Conservation (phyloP, 2,888 invertebrate species). For the Amaurobius ferox region DNA sequence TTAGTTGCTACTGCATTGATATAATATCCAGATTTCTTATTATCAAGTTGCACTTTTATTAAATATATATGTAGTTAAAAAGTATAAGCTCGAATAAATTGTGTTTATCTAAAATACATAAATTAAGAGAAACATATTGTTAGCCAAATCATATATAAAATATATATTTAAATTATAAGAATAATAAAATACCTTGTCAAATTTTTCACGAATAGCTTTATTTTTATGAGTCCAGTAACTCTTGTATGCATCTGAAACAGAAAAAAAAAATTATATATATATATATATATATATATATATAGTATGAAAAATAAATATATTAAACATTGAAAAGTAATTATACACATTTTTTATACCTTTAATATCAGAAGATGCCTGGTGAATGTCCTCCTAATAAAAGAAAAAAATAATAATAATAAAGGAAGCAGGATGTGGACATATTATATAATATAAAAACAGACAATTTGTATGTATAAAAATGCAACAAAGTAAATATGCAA, state of each 20-base stretch:
- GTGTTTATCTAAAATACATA: neutral
- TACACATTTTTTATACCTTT: conserved; percentile 30
- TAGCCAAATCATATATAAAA: neutral
- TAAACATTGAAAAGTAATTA: neutral
- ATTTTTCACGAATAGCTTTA: neutral
- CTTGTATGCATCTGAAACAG: conserved; percentile 35
- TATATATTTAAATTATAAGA: neutral
- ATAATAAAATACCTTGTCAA: neutral
- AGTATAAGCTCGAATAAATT: neutral
- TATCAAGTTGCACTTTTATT: no score
- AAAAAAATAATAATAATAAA: neutral
- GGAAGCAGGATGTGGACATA: no score
- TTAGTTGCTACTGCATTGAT: no score
- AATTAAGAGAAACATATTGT: no score
- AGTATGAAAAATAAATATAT: neutral
- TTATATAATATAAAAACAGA: no score
- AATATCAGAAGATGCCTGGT: conserved; percentile 25
- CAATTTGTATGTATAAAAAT: no score
- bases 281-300: neutral
- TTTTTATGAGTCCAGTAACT: conserved; percentile 50
- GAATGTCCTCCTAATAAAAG: conserved; percentile 39
- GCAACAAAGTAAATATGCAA: no score
- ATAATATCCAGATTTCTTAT: no score
- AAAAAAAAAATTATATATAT: neutral
- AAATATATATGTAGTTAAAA: no score